Conservation (phyloP, 2,888 invertebrate species). For the Steinernema hermaphroditum region DNA sequence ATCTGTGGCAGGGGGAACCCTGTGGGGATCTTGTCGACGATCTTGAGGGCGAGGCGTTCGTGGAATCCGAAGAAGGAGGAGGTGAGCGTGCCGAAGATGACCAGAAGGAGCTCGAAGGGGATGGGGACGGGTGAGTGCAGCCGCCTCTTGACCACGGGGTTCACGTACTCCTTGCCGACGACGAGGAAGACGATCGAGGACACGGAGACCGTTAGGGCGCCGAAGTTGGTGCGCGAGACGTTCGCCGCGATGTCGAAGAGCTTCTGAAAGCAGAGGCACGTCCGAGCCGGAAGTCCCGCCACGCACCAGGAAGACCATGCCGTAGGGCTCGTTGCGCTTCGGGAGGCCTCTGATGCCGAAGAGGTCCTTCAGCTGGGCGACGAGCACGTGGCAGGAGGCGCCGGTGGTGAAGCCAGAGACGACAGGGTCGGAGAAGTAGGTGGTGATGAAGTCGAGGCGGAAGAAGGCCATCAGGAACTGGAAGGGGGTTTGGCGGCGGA, state of each 20-base stretch:
- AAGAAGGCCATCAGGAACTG: constrained; percentile 74
- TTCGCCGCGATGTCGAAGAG: constrained; percentile 73
- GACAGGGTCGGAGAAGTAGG: constrained; percentile 67
- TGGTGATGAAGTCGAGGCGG: constrained; percentile 69
- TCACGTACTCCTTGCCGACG: constrained; percentile 68
- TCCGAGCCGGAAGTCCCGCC: background rate
- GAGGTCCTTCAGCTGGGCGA: constrained; percentile 69
- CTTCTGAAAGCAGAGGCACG: constrained; percentile 68
- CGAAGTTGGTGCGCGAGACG: constrained; percentile 70
- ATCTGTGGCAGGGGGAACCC: constrained; percentile 63
- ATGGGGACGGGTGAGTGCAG: constrained; percentile 65
- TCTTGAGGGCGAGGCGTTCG: constrained; percentile 63
- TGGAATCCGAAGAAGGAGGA: constrained; percentile 66
- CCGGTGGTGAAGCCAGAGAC: constrained; percentile 71
- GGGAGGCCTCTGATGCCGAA: constrained; percentile 65
- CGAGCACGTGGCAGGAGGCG: constrained; percentile 70
- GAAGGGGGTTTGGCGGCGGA: background rate
- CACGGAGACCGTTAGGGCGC: constrained; percentile 73
- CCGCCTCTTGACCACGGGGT: constrained; percentile 67
- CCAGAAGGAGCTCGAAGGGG: constrained; percentile 67
- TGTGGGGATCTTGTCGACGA: constrained; percentile 68
- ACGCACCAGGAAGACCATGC: constrained; percentile 2
- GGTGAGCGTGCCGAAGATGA: constrained; percentile 67
- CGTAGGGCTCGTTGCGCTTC: background rate
- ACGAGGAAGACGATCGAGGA: constrained; percentile 62